Conservation (phyloP, 2,113 vertebrate genomes). For the Glaucidium brasilianum region DNA sequence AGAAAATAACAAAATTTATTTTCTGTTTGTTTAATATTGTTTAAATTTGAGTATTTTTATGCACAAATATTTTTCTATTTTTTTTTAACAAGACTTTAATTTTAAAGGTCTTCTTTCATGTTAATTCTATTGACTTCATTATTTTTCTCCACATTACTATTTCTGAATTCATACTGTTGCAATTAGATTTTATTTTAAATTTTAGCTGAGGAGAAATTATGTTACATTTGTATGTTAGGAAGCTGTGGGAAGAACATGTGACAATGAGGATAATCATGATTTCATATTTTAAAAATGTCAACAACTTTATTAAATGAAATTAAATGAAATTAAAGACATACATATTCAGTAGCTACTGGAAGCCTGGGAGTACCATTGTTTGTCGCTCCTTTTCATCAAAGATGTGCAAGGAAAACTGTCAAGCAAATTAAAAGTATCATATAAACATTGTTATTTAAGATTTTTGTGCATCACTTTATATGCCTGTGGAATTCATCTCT, state of each 20-base stretch:
- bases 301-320: not conserved
- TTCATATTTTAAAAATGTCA: not conserved
- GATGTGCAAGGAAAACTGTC: not conserved
- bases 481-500: not conserved
- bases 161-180: not conserved
- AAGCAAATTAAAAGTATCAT: not conserved
- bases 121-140: not conserved
- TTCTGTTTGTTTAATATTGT: slow-evolving; percentile 42
- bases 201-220: not conserved
- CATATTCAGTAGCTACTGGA: not conserved
- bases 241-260: not conserved
- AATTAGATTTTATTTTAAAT: not conserved
- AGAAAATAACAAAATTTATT: slow-evolving; percentile 57
- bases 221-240: not conserved
- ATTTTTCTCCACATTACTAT: not conserved
- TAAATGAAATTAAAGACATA: not conserved
- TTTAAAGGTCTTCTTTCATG: not conserved
- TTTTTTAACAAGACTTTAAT: not conserved
- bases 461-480: not conserved
- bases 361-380: not conserved
- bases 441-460: not conserved
- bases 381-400: not conserved
- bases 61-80: not conserved
- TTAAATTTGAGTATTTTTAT: not conserved
- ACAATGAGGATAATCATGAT: not conserved